Conservation (phyloP, 2,888 invertebrate genomes). For the Pristionchus fissidentatus region DNA sequence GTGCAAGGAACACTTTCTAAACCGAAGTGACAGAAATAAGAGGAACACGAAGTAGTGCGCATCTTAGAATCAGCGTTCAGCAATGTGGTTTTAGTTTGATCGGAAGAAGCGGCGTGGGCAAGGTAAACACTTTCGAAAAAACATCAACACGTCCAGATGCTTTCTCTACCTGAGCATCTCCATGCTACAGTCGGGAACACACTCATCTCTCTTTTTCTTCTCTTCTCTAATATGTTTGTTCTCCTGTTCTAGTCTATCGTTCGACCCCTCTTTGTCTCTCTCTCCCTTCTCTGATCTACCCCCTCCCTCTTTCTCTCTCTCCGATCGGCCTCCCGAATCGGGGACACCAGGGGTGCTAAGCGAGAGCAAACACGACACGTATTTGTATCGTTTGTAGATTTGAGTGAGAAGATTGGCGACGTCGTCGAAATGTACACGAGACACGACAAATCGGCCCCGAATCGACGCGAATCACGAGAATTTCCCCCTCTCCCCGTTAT, state of each 20-base stretch:
- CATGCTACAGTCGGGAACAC: too few relatives aligned
- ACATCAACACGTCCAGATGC: too few relatives aligned
- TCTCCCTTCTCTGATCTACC: not conserved
- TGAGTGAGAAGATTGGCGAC: not conserved
- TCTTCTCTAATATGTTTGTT: not conserved
- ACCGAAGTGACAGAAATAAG: too few relatives aligned
- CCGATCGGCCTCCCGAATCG: not conserved
- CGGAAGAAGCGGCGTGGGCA: too few relatives aligned
- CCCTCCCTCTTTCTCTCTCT: not conserved
- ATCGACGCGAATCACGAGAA: not conserved
- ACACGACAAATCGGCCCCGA: slow-evolving; percentile 9
- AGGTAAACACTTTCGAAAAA: too few relatives aligned
- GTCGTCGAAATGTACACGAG: not conserved
- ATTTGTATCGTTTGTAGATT: not conserved
- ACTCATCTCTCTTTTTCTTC: slow-evolving; percentile 20
- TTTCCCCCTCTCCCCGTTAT: too few relatives aligned
- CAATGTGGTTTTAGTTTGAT: too few relatives aligned
- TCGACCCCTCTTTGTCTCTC: too few relatives aligned
- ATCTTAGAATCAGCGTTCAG: too few relatives aligned
- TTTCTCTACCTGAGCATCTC: not conserved
- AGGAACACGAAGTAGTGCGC: too few relatives aligned
- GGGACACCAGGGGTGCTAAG: slow-evolving; percentile 22
- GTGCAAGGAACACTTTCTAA: too few relatives aligned
- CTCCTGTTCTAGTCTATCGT: not conserved
- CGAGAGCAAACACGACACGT: slow-evolving; percentile 25